Evolutionary conservation across 2,797 vertebrate genomes (phyloP).

Genomic region (Phrynocephalus guinanensis): DNA sequence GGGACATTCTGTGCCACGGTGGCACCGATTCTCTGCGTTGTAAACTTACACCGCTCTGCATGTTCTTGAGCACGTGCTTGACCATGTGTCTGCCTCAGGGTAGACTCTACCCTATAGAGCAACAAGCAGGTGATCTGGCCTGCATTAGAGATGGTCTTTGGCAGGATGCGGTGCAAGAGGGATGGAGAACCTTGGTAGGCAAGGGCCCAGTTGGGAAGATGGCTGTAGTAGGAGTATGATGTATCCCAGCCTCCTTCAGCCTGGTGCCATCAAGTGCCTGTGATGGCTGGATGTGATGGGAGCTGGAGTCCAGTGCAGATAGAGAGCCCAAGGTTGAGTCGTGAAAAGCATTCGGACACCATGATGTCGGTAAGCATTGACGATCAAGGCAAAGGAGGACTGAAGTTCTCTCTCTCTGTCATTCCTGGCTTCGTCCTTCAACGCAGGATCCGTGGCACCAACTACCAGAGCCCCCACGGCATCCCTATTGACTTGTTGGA

Average conservation of each 20-base stretch:
- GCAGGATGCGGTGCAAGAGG: neutral
- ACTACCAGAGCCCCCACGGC: conserved; percentile 94
- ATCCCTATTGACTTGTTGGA: conserved; percentile 94
- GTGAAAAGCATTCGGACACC: no score
- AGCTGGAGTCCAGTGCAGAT: no score
- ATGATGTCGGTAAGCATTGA: neutral
- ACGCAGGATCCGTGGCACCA: conserved; percentile 91
- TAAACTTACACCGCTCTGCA: neutral
- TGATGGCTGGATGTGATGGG: neutral
- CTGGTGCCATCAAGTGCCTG: neutral
- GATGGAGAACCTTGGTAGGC: neutral
- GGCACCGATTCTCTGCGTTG: neutral
- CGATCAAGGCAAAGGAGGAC: no score
- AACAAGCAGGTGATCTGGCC: neutral
- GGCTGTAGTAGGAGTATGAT: no score
- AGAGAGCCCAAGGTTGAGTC: no score
- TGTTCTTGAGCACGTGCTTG: neutral
- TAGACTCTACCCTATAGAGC: neutral
- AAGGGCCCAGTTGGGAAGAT: neutral
- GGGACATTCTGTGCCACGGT: conserved; percentile 78
- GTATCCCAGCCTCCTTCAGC: neutral
- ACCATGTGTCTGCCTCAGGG: no score
- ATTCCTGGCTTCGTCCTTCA: neutral
- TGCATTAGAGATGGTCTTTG: neutral
- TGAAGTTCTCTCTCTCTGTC: neutral